Evolutionary conservation across 2,797 vertebrate genomes (phyloP), one percentile per base, ranked within the genome.

Genomic region (Pyrocephalus nanus): DNA sequence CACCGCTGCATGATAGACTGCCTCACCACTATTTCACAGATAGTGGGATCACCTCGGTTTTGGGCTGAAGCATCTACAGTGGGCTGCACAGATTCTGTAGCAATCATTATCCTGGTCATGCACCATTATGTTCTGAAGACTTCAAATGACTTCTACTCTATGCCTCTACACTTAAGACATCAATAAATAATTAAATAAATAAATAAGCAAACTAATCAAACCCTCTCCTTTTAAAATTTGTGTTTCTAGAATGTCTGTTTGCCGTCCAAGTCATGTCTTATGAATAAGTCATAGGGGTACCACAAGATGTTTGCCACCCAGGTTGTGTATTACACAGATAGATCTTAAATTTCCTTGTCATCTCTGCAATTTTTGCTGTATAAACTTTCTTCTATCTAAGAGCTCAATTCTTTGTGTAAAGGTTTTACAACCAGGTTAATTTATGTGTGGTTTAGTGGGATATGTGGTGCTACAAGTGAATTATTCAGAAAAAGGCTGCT

Each of bases 21-120:
- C 17, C 9, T n/a, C 11, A 25, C 15, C 1, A 1, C 12, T 4
- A 7, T 12, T 4, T 14, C n/a, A 43, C 3, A 9, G 20, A 14
- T 5, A 61, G 7, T 1, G 3, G 4, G 2, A 22, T 8, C 12
- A 54, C 11, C 16, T 38, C 15, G 3, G 15, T 4, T 47, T 55
- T 47, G 18, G 22, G 4, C 8, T 55, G n/a, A 36, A 70, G 4
- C 3, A 9, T 18, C 8, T 7, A 0, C 12, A 8, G 15, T 8
- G 1, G 12, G 6, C 12, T 38, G 9, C 7, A 38, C 9, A 40
- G 32, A 10, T 10, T 15, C 21, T 42, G 10, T 5, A 51, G 7
- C 8, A 62, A 13, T 9, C 5, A 2, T 78, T 48, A 27, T 8
- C 9, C 48, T 48, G 18, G 15, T 4, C 1, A 0, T 30, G 5